Percentiles rank a stretch among this genome's conserved stretches.
Conservation (phyloP, 1,140 invertebrate species). For the Megalopta genalis region DNA sequence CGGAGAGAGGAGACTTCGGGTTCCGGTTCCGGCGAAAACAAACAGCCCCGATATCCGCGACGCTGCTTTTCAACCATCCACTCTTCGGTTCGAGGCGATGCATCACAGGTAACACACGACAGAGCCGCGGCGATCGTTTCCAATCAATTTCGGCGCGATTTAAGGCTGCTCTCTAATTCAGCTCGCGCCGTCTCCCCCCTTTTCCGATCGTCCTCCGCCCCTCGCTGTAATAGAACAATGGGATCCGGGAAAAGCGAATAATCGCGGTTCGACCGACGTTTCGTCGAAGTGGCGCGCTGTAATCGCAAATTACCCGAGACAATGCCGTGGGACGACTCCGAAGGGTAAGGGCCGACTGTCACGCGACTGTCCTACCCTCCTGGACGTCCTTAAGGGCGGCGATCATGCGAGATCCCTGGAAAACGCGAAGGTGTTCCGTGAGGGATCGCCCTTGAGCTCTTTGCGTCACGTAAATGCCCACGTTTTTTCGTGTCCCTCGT, state of each 20-base stretch:
- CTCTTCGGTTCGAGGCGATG: background rate
- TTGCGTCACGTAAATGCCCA: slow-evolving; percentile 28
- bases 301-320: slow-evolving; percentile 9
- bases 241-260: background rate
- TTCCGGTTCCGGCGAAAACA: background rate
- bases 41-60: background rate
- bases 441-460: background rate
- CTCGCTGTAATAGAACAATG: too few relatives aligned
- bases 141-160: slow-evolving; percentile 39
- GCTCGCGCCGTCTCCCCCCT: background rate
- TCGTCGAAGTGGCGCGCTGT: background rate
- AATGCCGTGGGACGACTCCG: slow-evolving; percentile 13
- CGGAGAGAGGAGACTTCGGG: background rate
- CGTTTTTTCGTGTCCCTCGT: background rate
- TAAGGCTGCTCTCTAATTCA: slow-evolving; percentile 28
- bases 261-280: background rate
- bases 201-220: background rate
- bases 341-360: slow-evolving; percentile 46
- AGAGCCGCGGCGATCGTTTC: slow-evolving; percentile 13
- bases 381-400: slow-evolving; percentile 51
- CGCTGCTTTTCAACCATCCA: background rate
- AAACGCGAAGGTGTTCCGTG: slow-evolving; percentile 1
- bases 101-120: slow-evolving; percentile 26
- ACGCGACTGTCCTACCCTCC: slow-evolving; percentile 61
- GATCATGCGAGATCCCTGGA: slow-evolving; percentile 57